Conservation (phyloP, 2,113 vertebrate genomes). For the Nyctereutes procyonoides region DNA sequence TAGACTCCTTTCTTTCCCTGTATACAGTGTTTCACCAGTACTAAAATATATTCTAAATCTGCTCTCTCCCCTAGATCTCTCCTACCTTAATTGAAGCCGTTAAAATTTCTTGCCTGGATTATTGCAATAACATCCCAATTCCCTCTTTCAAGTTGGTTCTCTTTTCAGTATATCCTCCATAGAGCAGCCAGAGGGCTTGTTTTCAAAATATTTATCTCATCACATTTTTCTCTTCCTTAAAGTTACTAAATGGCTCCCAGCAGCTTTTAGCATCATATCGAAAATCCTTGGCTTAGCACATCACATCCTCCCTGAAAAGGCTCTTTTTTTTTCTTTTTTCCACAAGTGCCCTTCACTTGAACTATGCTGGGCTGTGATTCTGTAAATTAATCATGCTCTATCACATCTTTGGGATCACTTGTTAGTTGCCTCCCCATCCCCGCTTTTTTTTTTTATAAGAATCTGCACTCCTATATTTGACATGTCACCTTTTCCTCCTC, state of each 20-base stretch:
- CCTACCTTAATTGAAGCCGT: not conserved
- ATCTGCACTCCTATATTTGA: not conserved
- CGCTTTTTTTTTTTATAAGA: not conserved
- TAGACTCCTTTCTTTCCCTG: not conserved
- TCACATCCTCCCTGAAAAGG: not conserved
- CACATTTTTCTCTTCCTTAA: slow-evolving; percentile 22
- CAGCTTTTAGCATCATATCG: not conserved
- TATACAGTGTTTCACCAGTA: not conserved
- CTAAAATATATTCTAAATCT: not conserved
- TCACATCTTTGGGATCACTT: not conserved
- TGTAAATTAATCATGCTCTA: not conserved
- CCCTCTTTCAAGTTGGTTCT: not conserved
- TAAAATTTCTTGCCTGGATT: slow-evolving; percentile 20
- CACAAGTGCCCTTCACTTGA: not conserved
- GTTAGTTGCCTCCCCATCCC: not conserved
- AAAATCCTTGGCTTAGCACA: not conserved
- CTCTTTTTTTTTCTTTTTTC: not conserved
- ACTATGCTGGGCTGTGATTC: not conserved
- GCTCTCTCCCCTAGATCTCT: not conserved
- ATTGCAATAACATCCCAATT: not conserved
- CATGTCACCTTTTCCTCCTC: not conserved
- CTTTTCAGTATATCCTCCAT: not conserved
- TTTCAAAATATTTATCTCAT: not conserved
- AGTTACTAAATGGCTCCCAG: not conserved
- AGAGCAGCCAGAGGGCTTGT: not conserved